Evolutionary conservation across 2,113 vertebrate species (phyloP), one percentile per base, ranked within the genome.

Genomic region (Poeciliopsis occidentalis): DNA sequence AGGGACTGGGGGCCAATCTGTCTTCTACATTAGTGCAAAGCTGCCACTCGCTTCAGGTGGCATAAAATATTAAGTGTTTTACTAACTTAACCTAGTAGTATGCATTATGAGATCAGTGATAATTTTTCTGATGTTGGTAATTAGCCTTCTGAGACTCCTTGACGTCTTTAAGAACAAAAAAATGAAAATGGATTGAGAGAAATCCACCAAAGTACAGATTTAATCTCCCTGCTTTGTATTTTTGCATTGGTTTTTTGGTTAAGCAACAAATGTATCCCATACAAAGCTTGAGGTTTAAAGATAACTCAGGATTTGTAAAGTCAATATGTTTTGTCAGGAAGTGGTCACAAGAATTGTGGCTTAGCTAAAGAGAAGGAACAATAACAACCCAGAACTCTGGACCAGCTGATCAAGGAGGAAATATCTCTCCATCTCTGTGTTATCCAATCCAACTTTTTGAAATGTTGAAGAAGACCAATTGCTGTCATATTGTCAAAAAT

Each of bases 41-140:
- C 94, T 93, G 91, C 90, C 92, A 74, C 87, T 95, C 89, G 88
- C 94, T 94, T 88, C 93, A 95, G 95, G 95, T 96, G 94, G 91
- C 92, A 95, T 96, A 92, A 96, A 96, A 96, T 95, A 96, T 96
- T 96, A 90, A 96, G 91, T 87, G 83, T 95, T 95, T 94, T 85
- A 85, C 92, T 93, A 92, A 95, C 93, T 95, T 95, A 96, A 94
- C 94, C 94, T 83, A 92, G 88, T 0, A 71, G 78, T 63, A 61
- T 29, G 69, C 65, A 68, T 75, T 78, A 71, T 67, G 7, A 3
- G 73, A 37, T 66, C 4, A 12, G 70, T 81, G 62, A 71, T 81
- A 32, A 27, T 30, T 69, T 65, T 34, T 71, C n/a, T 63, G 44
- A 30, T 57, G 60, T 76, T 70, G 41, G 32, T 76, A 76, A 61